These are phyloP conservation scores for Lacerta viridis DNA, from an alignment of 2,797 vertebrate genomes.

Conservation along the genomic window DNA sequence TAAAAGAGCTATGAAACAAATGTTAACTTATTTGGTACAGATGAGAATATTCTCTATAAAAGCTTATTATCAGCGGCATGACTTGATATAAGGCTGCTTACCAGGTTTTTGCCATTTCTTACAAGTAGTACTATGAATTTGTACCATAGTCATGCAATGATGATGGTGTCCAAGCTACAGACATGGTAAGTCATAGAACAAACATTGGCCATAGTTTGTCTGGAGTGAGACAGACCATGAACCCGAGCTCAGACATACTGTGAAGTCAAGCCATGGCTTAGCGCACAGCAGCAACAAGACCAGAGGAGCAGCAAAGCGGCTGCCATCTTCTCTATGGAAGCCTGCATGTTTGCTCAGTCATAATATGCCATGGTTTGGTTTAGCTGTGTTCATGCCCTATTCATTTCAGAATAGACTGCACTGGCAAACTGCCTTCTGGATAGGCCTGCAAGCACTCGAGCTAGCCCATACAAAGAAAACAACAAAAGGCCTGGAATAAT, in stretches of 20 bases:
- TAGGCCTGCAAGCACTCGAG: neutral
- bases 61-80: neutral
- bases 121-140: neutral
- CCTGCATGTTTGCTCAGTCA: no score
- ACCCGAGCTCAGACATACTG: no score
- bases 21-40: neutral
- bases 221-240: no score
- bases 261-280: no score
- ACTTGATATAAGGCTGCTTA: neutral
- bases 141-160: neutral
- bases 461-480: neutral
- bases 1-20: neutral
- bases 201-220: no score
- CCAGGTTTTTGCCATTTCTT: no score
- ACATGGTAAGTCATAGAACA: neutral
- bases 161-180: neutral
- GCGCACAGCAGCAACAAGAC: no score
- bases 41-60: neutral
- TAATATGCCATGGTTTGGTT: no score
- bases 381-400: neutral
- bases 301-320: neutral
- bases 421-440: constrained; percentile 12
- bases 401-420: neutral
- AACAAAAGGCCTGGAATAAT: constrained; percentile 61
- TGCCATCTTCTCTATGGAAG: no score